Conservation (phyloP, 2,797 vertebrate genomes). For the Cyprinella venusta region DNA sequence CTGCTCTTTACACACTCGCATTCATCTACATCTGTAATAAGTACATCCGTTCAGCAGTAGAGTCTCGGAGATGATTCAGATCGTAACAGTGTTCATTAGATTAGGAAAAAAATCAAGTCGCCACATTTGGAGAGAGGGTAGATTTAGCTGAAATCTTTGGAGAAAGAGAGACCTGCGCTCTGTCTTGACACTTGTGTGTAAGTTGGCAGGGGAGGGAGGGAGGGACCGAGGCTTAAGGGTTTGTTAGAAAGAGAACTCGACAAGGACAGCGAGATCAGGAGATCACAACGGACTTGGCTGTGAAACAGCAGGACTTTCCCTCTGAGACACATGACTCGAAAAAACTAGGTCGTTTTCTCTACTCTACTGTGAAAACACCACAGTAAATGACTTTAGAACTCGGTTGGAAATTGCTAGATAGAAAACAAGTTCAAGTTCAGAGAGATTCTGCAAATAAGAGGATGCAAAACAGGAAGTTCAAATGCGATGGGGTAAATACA, state of each 20-base stretch:
- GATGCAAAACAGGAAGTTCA: background rate
- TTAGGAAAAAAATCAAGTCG: background rate
- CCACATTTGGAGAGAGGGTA: background rate
- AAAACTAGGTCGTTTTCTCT: slow-evolving; percentile 33
- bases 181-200: background rate
- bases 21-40: slow-evolving; percentile 35
- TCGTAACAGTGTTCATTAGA: background rate
- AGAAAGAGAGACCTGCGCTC: background rate
- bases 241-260: slow-evolving; percentile 60
- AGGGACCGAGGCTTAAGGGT: slow-evolving; percentile 42
- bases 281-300: slow-evolving; percentile 56
- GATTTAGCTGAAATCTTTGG: slow-evolving; percentile 8
- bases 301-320: slow-evolving; percentile 45
- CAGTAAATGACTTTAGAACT: background rate
- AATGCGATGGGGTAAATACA: background rate
- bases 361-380: background rate
- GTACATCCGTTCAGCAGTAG: slow-evolving; percentile 19
- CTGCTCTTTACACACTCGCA: slow-evolving; percentile 31
- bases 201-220: background rate
- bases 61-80: background rate
- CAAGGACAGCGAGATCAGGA: slow-evolving; percentile 60
- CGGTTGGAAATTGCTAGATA: background rate
- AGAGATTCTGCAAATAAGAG: background rate
- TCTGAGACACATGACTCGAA: slow-evolving; percentile 1
- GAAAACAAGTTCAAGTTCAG: background rate